Base-by-base conservation (phyloP, 2,113 vertebrate species). In the Stercorarius parasiticus region DNA sequence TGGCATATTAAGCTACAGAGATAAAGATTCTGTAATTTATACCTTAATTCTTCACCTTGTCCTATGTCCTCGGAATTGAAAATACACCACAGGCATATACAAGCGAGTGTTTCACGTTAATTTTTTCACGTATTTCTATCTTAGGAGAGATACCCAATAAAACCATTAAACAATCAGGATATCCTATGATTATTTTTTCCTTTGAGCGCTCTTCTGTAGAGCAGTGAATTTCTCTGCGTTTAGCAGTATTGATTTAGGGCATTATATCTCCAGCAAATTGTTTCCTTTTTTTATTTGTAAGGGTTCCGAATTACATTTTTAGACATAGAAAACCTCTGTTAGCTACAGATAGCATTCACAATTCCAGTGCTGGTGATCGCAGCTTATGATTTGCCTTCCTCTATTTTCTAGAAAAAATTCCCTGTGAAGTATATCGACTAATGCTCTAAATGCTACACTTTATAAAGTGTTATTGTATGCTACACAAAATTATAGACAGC, bases 11-110 rank as follows among this genome's bases (percentile, higher is more conserved):
- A 86, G 58, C 69, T 52, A 73, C 0, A 0, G 66, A 92, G 65
- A 86, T 65, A 82, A 90, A 79, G 85, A 34, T 81, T 87, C 65
- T 91, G 58, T 91, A 81, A 95, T 89, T 82, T 86, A 95, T 85
- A 91, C 81, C 70, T 76, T 77, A 65, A 85, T 79, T 93, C 71
- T 84, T 84, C 62, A 93, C 82, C 92, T 91, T 3, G 0, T 82
- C 56, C 65, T 90, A 40, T 4, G 18, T 67, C 42, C n/a, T 88
- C 81, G 61, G 27, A 92, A 88, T 42, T 77, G 40, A 58, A 92
- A 93, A 36, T 27, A 2, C 86, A 90, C 26, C 72, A 79, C 13
- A 45, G 42, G 49, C 8, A 40, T 32, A 84, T 6, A 47, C 5
- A 64, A 86, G 4, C 0, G 12, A 76, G 47, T 22, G 21, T 64